phyloP scores from a whole-genome alignment of 2,888 invertebrate genomes.

The Dryocosmus kuriphilus region DNA sequence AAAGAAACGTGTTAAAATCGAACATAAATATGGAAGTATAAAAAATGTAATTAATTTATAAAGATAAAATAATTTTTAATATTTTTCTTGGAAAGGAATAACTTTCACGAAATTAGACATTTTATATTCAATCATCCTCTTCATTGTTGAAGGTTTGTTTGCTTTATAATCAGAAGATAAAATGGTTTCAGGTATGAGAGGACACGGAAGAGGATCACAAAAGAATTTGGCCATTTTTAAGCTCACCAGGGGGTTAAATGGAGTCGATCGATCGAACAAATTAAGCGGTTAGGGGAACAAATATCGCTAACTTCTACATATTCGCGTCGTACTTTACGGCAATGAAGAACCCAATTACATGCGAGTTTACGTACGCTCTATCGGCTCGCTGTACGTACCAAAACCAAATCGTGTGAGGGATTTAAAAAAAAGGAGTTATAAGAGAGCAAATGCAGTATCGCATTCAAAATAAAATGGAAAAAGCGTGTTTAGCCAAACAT shows the following conservation, averaged over 20 bases:
- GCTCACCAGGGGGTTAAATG: conserved; percentile 53
- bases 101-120: too few relatives aligned
- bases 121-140: neutral
- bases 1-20: neutral
- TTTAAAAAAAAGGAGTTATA: conserved; percentile 4
- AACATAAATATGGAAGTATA: neutral
- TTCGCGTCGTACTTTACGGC: conserved; percentile 56
- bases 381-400: neutral
- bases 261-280: conserved; percentile 61
- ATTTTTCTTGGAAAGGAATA: too few relatives aligned
- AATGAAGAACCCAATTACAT: conserved; percentile 56
- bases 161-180: neutral
- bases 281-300: conserved; percentile 63
- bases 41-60: too few relatives aligned
- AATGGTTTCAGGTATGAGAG: neutral
- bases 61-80: too few relatives aligned
- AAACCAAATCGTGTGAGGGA: neutral
- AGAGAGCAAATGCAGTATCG: neutral
- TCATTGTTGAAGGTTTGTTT: neutral
- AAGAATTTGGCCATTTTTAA: conserved; percentile 56
- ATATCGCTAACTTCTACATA: conserved; percentile 58
- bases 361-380: conserved; percentile 25
- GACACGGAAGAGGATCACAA: conserved; percentile 21
- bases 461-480: neutral
- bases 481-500: neutral